Evolutionary conservation across 2,113 vertebrate species (phyloP).

Genomic region (Anseranas semipalmata): DNA sequence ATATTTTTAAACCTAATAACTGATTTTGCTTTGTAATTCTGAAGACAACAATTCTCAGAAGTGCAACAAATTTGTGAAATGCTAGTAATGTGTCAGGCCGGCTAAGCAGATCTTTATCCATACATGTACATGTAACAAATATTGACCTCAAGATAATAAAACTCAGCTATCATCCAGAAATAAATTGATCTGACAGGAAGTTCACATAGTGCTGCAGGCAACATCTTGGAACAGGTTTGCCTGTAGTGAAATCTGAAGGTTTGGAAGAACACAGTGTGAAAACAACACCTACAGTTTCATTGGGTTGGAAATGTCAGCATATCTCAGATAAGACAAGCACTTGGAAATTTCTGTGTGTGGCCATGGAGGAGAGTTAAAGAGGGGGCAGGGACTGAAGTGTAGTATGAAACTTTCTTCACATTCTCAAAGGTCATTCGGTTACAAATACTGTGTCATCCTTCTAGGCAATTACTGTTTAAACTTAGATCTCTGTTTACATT

Average conservation of each 20-base stretch:
- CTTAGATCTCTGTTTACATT: neutral
- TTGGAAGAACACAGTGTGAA: conserved; percentile 11
- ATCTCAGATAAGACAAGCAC: neutral
- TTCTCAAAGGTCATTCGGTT: neutral
- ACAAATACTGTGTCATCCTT: neutral
- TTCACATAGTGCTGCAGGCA: conserved; percentile 54
- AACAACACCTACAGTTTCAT: neutral
- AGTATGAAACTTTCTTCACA: neutral
- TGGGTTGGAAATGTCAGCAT: neutral
- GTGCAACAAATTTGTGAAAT: neutral
- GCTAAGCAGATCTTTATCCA: neutral
- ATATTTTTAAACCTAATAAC: neutral
- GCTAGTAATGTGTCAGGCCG: neutral
- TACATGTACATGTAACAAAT: neutral
- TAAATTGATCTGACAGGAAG: conserved; percentile 57
- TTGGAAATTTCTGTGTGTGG: neutral
- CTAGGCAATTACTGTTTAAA: conserved; percentile 5
- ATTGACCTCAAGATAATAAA: conserved; percentile 39
- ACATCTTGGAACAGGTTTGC: conserved; percentile 56
- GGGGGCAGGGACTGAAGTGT: conserved; percentile 7
- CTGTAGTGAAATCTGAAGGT: conserved; percentile 30
- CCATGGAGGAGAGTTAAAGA: conserved; percentile 25
- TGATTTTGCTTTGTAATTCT: neutral
- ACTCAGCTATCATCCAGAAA: conserved; percentile 33
- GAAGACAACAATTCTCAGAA: neutral